Conservation (phyloP, 2,888 invertebrate genomes). For the Melolontha melolontha region DNA sequence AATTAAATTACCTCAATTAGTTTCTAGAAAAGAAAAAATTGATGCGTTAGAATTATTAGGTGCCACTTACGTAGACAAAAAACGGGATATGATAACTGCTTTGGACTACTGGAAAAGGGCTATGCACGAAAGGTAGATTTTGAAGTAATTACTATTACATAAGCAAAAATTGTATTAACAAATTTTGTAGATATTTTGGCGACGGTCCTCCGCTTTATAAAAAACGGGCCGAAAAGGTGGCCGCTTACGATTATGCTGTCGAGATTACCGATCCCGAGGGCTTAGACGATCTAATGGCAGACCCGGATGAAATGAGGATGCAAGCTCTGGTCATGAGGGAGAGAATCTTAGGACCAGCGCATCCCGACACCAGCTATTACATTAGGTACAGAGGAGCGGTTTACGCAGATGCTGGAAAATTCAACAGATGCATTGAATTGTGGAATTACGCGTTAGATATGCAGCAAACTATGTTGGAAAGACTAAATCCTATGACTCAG, state of each 20-base stretch:
- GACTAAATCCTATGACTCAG: constrained; percentile 94
- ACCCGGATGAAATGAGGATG: constrained; percentile 97
- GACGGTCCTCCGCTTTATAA: constrained; percentile 80
- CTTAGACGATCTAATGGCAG: constrained; percentile 87
- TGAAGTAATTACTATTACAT: background rate
- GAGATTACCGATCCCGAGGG: constrained; percentile 86
- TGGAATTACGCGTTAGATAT: constrained; percentile 98
- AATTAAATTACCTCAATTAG: constrained; percentile 78
- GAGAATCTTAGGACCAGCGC: constrained; percentile 89
- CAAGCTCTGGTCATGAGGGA: constrained; percentile 93
- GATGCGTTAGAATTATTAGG: constrained; percentile 93
- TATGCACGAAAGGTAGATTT: constrained; percentile 82
- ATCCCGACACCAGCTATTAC: constrained; percentile 97
- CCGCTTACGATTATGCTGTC: constrained; percentile 88
- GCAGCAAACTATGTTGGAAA: constrained; percentile 93
- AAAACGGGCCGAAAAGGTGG: constrained; percentile 72
- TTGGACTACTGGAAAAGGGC: constrained; percentile 91
- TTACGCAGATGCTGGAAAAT: constrained; percentile 94
- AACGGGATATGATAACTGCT: constrained; percentile 92
- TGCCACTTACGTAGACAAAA: constrained; percentile 96
- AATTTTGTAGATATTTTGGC: constrained; percentile 57
- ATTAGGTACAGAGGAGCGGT: constrained; percentile 80
- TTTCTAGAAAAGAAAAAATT: constrained; percentile 83
- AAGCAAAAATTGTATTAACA: background rate
- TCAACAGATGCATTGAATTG: constrained; percentile 89